These are phyloP conservation scores for Andrena cerasifolii DNA, from an alignment of 1,140 invertebrate genomes.

Conservation along the genomic window DNA sequence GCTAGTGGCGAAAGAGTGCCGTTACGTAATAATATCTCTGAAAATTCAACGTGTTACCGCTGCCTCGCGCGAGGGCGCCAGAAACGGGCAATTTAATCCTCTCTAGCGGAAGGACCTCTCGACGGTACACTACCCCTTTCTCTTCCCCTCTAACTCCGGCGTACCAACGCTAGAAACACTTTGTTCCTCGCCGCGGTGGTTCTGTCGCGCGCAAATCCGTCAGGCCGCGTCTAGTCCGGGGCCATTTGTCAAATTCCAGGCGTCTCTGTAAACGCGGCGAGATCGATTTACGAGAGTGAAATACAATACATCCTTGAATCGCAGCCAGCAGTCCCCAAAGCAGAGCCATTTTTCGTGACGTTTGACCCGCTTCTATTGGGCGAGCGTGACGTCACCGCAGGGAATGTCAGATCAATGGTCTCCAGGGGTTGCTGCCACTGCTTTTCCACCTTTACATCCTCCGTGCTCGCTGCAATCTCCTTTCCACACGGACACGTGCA, in stretches of 20 bases:
- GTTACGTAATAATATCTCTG: conserved; percentile 59
- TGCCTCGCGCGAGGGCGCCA: not conserved
- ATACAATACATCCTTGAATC: conserved; percentile 51
- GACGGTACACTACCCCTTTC: conserved; percentile 37
- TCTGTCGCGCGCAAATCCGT: too few species aligned
- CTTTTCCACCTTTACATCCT: conserved; percentile 46
- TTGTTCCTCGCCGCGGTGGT: too few species aligned
- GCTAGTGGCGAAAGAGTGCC: conserved; percentile 29
- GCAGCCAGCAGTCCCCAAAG: conserved; percentile 48
- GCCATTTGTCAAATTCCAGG: too few species aligned
- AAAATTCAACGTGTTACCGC: conserved; percentile 51
- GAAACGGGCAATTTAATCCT: conserved; percentile 58
- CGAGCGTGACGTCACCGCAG: conserved; percentile 69
- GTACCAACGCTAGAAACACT: not conserved
- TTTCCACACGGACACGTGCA: not conserved
- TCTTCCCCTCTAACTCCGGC: conserved; percentile 1
- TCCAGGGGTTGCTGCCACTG: conserved; percentile 68
- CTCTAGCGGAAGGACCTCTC: conserved; percentile 46
- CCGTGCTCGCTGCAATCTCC: conserved; percentile 6
- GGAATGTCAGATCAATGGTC: conserved; percentile 78
- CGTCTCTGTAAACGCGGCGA: not conserved
- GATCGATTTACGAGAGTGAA: conserved; percentile 29
- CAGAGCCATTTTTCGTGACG: conserved; percentile 71
- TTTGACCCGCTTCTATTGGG: conserved; percentile 73
- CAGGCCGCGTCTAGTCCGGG: too few species aligned